Evolutionary conservation across 2,113 vertebrate genomes (phyloP).

Genomic region (Burhinus bistriatus): DNA sequence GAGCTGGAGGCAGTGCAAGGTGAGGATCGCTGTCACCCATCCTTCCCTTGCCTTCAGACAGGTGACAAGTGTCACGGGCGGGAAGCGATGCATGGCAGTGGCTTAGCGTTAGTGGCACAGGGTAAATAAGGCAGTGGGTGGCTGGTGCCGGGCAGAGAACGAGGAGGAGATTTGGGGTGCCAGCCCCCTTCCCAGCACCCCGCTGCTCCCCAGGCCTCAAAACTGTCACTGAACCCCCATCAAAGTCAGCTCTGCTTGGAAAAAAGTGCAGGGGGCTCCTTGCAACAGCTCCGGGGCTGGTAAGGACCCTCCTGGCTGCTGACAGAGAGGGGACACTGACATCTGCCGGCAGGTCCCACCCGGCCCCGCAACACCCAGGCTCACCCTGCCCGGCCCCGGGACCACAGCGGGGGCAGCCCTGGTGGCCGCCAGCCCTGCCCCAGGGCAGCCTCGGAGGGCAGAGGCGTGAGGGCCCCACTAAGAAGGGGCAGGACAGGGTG

Average conservation of each 20-base stretch:
- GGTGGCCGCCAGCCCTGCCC: neutral
- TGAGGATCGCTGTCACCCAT: neutral
- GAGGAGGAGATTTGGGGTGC: neutral
- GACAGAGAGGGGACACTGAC: slow-evolving; percentile 53
- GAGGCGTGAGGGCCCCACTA: neutral
- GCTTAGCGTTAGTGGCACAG: neutral
- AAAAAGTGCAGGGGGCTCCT: neutral
- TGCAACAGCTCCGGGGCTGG: neutral
- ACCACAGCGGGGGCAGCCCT: neutral
- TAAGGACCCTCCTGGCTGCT: neutral
- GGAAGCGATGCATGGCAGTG: neutral
- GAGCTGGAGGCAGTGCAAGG: neutral
- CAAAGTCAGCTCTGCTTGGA: neutral
- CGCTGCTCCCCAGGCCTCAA: neutral
- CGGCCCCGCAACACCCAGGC: neutral
- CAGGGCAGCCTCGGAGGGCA: neutral
- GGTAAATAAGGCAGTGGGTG: neutral
- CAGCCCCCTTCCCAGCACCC: neutral
- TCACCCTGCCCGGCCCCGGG: neutral
- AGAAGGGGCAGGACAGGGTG: no score
- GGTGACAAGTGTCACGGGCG: neutral
- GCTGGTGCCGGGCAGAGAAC: neutral
- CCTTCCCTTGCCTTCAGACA: neutral
- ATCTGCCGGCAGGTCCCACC: slow-evolving; percentile 36
- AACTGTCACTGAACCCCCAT: neutral